Percentiles rank a stretch among this genome's conserved stretches.
Evolutionary conservation across 2,888 invertebrate species (phyloP).

Genomic region (Amphipoea oculea): DNA sequence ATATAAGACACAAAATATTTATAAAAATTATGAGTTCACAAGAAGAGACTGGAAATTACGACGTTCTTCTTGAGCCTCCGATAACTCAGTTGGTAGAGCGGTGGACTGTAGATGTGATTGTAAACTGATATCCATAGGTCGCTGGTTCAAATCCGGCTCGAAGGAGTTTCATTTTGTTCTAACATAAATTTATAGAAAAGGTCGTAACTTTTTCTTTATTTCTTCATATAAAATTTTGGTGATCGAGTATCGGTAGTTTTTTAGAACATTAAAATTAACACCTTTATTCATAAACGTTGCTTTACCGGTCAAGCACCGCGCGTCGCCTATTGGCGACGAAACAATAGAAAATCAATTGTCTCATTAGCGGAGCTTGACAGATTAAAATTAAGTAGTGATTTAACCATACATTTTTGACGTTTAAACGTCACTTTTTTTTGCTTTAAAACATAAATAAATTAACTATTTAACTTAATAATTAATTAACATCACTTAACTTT

Average conservation of each 20-base stretch:
- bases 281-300: not conserved
- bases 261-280: not conserved
- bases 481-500: no score
- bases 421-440: no score
- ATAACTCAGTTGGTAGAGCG: constrained; percentile 90
- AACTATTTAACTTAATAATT: no score
- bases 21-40: not conserved
- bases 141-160: constrained; percentile 93
- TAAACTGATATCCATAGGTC: constrained; percentile 90
- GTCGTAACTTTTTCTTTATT: not conserved
- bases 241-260: not conserved
- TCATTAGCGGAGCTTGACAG: no score
- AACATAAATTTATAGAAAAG: not conserved
- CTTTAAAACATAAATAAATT: no score
- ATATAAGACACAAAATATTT: not conserved
- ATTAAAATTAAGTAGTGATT: no score
- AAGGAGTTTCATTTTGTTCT: constrained; percentile 82
- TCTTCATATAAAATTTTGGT: not conserved
- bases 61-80: constrained; percentile 72
- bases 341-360: no score
- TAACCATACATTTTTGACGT: no score
- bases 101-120: constrained; percentile 82
- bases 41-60: constrained; percentile 34
- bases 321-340: no score
- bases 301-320: no score